Conservation (phyloP, 2,797 vertebrate genomes). For the Myiotriccus ornatus region DNA sequence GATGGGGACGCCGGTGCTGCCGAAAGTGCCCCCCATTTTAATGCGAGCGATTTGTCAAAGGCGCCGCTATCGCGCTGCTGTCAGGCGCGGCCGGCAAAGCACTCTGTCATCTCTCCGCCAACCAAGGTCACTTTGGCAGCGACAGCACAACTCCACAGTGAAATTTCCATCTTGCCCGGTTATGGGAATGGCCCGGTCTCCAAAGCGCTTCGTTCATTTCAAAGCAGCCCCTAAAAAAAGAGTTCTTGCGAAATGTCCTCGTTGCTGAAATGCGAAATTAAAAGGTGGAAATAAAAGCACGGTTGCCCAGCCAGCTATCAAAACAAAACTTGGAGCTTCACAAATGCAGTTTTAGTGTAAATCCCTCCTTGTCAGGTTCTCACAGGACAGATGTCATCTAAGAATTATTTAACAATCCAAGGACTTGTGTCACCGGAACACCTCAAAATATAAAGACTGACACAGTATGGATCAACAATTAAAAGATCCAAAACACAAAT, state of each 20-base stretch:
- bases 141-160: constrained; percentile 63
- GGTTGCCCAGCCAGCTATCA: background rate
- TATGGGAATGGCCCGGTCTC: constrained; percentile 64
- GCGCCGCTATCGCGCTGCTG: constrained; percentile 76
- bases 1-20: constrained; percentile 82
- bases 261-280: background rate
- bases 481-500: background rate
- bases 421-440: background rate
- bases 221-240: background rate
- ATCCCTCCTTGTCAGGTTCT: background rate
- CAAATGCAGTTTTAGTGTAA: background rate
- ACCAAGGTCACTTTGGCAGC: constrained; percentile 86
- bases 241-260: background rate
- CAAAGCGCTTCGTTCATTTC: constrained; percentile 34
- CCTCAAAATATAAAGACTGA: background rate
- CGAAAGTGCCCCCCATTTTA: constrained; percentile 82
- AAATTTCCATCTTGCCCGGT: constrained; percentile 66
- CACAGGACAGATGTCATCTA: background rate
- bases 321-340: background rate
- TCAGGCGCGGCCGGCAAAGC: constrained; percentile 74
- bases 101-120: constrained; percentile 81
- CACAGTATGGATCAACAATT: background rate
- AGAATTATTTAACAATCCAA: background rate
- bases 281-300: background rate
- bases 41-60: constrained; percentile 82